A percentile compares a stretch with the other conserved stretches of the same genome.
Conservation (phyloP, 2,797 vertebrate genomes). For the Apogon hyalosoma region DNA sequence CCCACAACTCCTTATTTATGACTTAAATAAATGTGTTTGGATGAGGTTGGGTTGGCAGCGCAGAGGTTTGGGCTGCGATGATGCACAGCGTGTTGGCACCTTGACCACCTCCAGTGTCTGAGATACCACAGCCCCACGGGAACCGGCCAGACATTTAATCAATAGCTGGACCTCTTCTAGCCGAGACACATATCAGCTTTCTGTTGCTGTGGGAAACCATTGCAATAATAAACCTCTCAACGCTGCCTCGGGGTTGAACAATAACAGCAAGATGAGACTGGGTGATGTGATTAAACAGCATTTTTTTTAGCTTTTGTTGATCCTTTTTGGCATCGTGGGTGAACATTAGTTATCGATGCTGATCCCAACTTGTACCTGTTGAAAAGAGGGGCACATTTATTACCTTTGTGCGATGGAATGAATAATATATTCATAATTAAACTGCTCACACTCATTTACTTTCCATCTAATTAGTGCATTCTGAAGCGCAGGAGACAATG, state of each 20-base stretch:
- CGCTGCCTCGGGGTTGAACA: constrained; percentile 12
- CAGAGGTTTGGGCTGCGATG: constrained; percentile 14
- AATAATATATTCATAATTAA: constrained; percentile 73
- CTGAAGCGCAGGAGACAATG: constrained; percentile 53
- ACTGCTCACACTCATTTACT: constrained; percentile 62
- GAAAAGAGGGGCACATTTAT: constrained; percentile 40
- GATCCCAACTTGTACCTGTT: constrained; percentile 17
- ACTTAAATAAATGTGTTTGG: constrained; percentile 53
- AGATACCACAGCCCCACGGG: constrained; percentile 39
- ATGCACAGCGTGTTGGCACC: constrained; percentile 52
- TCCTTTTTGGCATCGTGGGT: neutral
- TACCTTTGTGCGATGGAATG: constrained; percentile 37
- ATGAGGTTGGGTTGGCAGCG: constrained; percentile 46
- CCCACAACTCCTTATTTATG: constrained; percentile 48
- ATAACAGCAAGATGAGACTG: constrained; percentile 19
- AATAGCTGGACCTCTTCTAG: constrained; percentile 63
- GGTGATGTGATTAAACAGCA: neutral
- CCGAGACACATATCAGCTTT: constrained; percentile 44
- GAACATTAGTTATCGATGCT: neutral
- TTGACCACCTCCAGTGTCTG: constrained; percentile 29
- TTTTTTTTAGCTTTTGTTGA: neutral
- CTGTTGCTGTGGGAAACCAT: constrained; percentile 42
- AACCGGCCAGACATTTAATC: constrained; percentile 71
- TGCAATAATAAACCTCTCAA: constrained; percentile 39
- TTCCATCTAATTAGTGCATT: constrained; percentile 60